phyloP scores from a whole-genome alignment of 2,888 invertebrate genomes.

The Chromoteleia sp. region DNA sequence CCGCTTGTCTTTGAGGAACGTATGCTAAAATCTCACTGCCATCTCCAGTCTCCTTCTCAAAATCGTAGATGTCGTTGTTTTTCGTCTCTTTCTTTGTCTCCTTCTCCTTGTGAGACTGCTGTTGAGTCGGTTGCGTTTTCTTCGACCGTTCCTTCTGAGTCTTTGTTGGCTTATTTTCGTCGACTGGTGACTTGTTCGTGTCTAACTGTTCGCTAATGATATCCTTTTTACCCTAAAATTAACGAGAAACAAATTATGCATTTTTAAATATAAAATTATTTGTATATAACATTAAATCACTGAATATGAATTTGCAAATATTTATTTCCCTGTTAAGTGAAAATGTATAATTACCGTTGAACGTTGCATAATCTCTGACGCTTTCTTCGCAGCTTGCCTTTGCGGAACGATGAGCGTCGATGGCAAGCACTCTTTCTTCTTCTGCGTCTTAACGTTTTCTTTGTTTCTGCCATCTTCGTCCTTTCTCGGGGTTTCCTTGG shows the following conservation, averaged over 20 bases:
- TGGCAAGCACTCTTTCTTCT: constrained; percentile 87
- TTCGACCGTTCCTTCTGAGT: constrained; percentile 79
- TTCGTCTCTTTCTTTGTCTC: constrained; percentile 77
- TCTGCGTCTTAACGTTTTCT: constrained; percentile 83
- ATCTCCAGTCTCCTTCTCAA: constrained; percentile 88
- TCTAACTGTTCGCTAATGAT: constrained; percentile 80
- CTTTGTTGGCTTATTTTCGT: constrained; percentile 77
- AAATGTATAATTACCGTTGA: constrained; percentile 80
- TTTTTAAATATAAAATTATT: too few species aligned
- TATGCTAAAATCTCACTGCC: constrained; percentile 89
- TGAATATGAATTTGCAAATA: too few species aligned
- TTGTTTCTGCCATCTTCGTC: constrained; percentile 85
- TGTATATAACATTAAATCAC: too few species aligned
- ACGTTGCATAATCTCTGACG: constrained; percentile 92
- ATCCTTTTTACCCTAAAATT: constrained; percentile 76
- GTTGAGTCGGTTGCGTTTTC: constrained; percentile 72
- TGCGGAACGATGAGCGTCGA: constrained; percentile 95
- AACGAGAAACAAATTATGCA: too few species aligned
- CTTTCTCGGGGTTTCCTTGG: constrained; percentile 82
- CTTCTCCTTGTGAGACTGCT: constrained; percentile 57
- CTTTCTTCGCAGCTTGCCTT: constrained; percentile 95
- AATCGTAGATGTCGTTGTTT: constrained; percentile 86
- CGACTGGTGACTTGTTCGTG: constrained; percentile 78
- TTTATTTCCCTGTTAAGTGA: too few species aligned
- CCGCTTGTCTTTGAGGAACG: constrained; percentile 95